Base-by-base conservation (phyloP, 2,113 vertebrate genomes). In the Ophiodon elongatus region DNA sequence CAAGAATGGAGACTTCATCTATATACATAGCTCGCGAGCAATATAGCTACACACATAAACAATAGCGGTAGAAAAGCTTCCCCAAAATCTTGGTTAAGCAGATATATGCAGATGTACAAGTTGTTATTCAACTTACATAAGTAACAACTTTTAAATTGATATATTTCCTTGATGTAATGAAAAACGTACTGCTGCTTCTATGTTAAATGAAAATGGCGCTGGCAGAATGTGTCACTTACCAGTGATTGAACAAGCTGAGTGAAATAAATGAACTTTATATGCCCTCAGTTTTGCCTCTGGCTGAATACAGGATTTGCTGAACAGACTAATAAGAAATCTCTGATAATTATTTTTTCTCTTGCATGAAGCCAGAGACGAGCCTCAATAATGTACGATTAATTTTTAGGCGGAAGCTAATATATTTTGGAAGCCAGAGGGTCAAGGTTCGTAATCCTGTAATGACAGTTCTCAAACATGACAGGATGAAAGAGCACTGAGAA, bases 401-500 rank as follows among this genome's bases (percentile, higher is more conserved):
- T 80, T 75, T 82, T 37, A 74, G 52, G 31, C 54, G 45, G 52
- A 21, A 67, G 68, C 33, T 77, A 43, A 86, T 86, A 57, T 31
- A 85, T 87, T 90, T 81, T 60, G 50, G 73, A 69, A 54, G 27
- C 62, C 33, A 35, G 56, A 52, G 33, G 67, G n/a, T 75, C 79
- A 76, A 15, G 21, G 80, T 82, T 63, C 37, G n/a, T 76, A 72
- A 76, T 81, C 75, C 71, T 73, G 72, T 84, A 25, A 59, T 72
- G 64, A 88, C 85, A 87, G 90, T 73, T 65, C 54, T 85, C 71
- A 69, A 73, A 89, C 29, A 50, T 76, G 81, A 85, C 59, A 68
- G 64, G 47, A 85, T 74, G 65, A 19, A 79, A 56, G 60, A 73
- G n/a, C 39, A 23, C n/a, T 10, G 23, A 68, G 60, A 54, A 31